Evolutionary conservation across 1,140 invertebrate genomes (phyloP), one percentile per base, ranked within the genome.

Genomic region (Holcopasites calliopsidis): DNA sequence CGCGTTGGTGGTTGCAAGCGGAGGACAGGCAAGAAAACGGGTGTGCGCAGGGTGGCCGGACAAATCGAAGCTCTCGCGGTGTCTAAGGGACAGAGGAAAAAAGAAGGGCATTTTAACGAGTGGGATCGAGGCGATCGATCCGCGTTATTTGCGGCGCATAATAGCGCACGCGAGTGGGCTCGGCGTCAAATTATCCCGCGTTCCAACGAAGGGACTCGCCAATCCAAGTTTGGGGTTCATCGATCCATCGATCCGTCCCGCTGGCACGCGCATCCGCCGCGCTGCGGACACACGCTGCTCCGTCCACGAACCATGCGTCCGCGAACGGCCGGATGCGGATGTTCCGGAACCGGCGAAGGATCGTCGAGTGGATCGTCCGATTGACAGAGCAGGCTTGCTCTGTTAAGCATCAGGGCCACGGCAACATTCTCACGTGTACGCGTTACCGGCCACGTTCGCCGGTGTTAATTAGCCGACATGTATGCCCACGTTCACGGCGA

Each of bases 401-500:
- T 54, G 38, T 66, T 42, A 44, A 65, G 64, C 65, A 18, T 47
- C 44, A 33, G 49, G 66, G 49, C 64, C 49, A 21, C 23, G 38
- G 61, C 44, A 72, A 62, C 64, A 62, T 68, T 42, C 54, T 69
- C 52, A 26, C 44, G 50, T 64, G n/a, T 47, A 57, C 65, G 58
- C 64, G 49, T 60, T 61, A 44, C 44, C 21, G 66, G 33, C 57
- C 11, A 21, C 26, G 44, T 76, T 66, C 28, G 69, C n/a, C 44
- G 44, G 47, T 72, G 66, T 77, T 80, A 82, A 79, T 86, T 80
- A 71, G 71, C 77, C 79, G 71, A 83, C 77, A 91, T 91, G 90
- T 90, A 91, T 64, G 87, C 89, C 70, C 90, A 91, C 84, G 83
- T 90, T 71, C 88, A 91, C 76, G 89, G 86, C 11, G 90, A 90